phyloP scores from a whole-genome alignment of 2,113 vertebrate species.

The Saccopteryx bilineata region DNA sequence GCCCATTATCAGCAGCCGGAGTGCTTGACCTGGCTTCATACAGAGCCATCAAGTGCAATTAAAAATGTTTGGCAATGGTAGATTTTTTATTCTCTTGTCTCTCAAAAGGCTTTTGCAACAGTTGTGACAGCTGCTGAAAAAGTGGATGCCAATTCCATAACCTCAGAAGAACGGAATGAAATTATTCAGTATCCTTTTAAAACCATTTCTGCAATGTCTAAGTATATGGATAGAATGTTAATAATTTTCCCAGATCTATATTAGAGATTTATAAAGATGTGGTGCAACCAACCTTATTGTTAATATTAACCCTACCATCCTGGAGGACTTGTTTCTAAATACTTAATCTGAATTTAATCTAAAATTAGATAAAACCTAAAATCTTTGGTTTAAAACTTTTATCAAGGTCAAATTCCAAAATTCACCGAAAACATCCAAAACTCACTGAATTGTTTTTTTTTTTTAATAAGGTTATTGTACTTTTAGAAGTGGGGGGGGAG shows the following conservation, averaged over 20 bases:
- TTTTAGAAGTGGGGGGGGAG: background rate
- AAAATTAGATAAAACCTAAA: slow-evolving; percentile 41
- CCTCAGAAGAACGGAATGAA: slow-evolving; percentile 92
- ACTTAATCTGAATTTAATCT: slow-evolving; percentile 42
- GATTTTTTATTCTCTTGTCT: slow-evolving; percentile 63
- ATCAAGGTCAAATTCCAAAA: background rate
- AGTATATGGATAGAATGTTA: background rate
- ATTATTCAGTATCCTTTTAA: slow-evolving; percentile 96
- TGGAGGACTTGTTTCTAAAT: slow-evolving; percentile 36
- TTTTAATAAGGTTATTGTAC: slow-evolving; percentile 40
- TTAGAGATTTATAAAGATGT: background rate
- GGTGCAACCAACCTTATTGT: background rate
- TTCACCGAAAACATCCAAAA: slow-evolving; percentile 38
- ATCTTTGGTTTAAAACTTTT: background rate
- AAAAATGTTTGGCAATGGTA: slow-evolving; percentile 36
- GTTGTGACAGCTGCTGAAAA: slow-evolving; percentile 93
- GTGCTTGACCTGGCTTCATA: background rate
- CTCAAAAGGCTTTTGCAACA: slow-evolving; percentile 93
- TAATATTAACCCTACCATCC: background rate
- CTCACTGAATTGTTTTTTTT: slow-evolving; percentile 8
- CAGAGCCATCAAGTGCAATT: background rate
- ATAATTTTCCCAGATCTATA: slow-evolving; percentile 32
- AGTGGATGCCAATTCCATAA: slow-evolving; percentile 84
- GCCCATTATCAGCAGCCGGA: background rate
- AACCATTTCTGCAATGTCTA: slow-evolving; percentile 21